These are phyloP conservation scores for human (Homo sapiens) DNA, from an alignment of 2,113 vertebrate species.

Conservation along the genomic window DNA sequence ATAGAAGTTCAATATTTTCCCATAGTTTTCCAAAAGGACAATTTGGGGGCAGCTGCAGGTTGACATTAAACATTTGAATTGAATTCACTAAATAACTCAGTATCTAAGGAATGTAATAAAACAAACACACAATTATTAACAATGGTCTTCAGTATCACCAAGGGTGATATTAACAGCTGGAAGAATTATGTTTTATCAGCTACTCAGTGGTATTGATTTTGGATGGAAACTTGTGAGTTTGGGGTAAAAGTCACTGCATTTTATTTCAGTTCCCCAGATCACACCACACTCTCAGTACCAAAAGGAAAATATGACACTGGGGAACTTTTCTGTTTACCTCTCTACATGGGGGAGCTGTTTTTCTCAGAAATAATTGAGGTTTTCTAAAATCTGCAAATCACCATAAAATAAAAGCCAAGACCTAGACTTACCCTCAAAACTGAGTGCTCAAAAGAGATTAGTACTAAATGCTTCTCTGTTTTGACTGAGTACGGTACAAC, in stretches of 20 bases:
- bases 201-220: not conserved
- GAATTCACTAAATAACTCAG: not conserved
- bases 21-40: conserved; percentile 23
- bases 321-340: conserved; percentile 66
- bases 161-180: not conserved
- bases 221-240: conserved; percentile 11
- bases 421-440: not conserved
- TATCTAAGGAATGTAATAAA: conserved; percentile 23
- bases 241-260: conserved; percentile 54
- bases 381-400: conserved; percentile 67
- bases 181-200: not conserved
- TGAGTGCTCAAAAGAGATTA: not conserved
- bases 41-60: not conserved
- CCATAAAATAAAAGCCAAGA: conserved; percentile 51
- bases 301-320: conserved; percentile 64
- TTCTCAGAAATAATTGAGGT: conserved; percentile 72
- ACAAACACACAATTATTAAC: not conserved
- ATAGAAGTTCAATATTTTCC: not conserved
- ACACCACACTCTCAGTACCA: not conserved
- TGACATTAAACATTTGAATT: conserved; percentile 20
- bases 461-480: not conserved
- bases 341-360: conserved; percentile 49
- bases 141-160: not conserved
- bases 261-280: conserved; percentile 57
- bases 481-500: not conserved